phyloP scores from a whole-genome alignment of 2,797 vertebrate genomes.

The Danio albolineatus region DNA sequence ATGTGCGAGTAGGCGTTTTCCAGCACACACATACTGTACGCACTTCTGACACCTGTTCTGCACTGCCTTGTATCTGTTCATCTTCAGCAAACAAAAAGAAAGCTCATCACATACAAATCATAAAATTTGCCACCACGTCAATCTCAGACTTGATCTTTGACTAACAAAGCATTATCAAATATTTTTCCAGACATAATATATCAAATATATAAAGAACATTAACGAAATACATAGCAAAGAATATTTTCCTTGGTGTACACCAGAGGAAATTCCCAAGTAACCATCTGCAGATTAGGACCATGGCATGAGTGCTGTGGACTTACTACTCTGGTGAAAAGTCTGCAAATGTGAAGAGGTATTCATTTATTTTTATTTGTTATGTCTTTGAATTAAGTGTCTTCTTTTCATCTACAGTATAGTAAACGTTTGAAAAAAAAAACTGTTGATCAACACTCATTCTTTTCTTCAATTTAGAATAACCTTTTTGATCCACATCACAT shows the following conservation, averaged over 20 bases:
- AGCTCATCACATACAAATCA: not conserved
- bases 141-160: not conserved
- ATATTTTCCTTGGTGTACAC: not conserved
- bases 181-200: not conserved
- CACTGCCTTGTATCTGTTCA: slow-evolving; percentile 1
- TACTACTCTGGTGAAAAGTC: no score
- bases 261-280: not conserved
- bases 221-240: not conserved
- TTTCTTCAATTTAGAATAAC: no score
- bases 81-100: not conserved
- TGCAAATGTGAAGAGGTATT: no score
- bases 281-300: not conserved
- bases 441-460: no score
- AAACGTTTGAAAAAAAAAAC: no score
- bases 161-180: not conserved
- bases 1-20: slow-evolving; percentile 27
- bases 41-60: slow-evolving; percentile 20
- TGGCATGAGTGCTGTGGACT: no score
- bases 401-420: no score
- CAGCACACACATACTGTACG: not conserved
- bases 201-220: not conserved
- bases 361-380: no score
- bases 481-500: no score
- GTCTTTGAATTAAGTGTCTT: no score
- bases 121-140: not conserved